Base-by-base conservation (phyloP, 2,888 invertebrate genomes). In the Nasonia oneida region DNA sequence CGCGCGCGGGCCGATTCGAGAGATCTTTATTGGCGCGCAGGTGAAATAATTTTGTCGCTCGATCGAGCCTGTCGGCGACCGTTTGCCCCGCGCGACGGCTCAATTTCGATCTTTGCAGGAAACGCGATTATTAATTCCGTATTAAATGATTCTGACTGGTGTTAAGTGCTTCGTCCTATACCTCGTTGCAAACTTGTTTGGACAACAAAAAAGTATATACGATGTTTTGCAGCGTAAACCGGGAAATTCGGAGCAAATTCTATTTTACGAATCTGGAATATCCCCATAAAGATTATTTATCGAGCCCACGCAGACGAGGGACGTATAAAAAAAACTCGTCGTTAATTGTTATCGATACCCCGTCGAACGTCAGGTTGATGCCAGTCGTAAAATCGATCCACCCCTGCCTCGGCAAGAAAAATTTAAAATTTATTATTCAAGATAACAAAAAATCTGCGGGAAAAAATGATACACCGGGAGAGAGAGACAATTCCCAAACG, bases 401-500 rank as follows among this genome's bases (percentile, higher is more conserved):
- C 18, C 10, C 53, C 42, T 14, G 1, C n/a, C 39, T 47, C 29
- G 33, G 42, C 64, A 67, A 70, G 37, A 70, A 71, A 81, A 75
- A 77, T 75, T 81, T 42, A n/a, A 81, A 86, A 84, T 84, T 86
- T 83, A 86, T 81, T 82, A 86, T 81, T 76, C 42, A 73, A 77
- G 42, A 81, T 53, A 77, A 74, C 10, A 3, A 53, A 84, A 61
- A 61, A 75, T 47, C 53, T n/a, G 47, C 5, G 29, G 61, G 71
- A 73, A 50, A 57, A 70, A 85, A 37, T 6, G 70, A 33, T 6
- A 33, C 37, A 64, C 15, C 47, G 39, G 50, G 61, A 73, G 39
- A 42, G 47, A 61, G 53, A 78, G 53, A 64, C 57, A 82, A 86
- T 83, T 85, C 87, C 87, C 87, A 85, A 85, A 81, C 77, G 87